Evolutionary conservation across 2,888 invertebrate genomes (phyloP), one percentile per base, ranked within the genome.

Genomic region (Lycia hirtaria): DNA sequence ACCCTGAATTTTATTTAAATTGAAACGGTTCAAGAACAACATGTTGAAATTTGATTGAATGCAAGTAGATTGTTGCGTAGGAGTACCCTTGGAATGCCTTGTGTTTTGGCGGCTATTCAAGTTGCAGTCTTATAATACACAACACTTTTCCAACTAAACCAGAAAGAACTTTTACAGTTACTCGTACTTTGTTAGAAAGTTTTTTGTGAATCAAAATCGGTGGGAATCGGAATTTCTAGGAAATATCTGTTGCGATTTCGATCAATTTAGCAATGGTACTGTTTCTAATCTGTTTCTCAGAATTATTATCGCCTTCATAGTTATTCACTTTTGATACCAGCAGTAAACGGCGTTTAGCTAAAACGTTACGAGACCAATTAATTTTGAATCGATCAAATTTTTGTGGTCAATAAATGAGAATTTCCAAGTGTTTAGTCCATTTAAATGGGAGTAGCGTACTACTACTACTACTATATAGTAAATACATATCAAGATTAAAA

Each of bases 401-500:
- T 24, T 9, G 1, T 17, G 30, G 10, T 12, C 12, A 30, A n/a
- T n/a, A n/a, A n/a, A n/a, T n/a, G n/a, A n/a, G n/a, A 30, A n/a
- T 30, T 30, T 12, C 4, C 0, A 4, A 30, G 1, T 3, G 10
- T 5, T 26, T 22, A 41, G 44, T 53, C 41, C 20, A 57, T 56
- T 61, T 60, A 40, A 14, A 26, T 15, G 58, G 52, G 57, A 52
- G 59, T 43, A 61, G 49, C 50, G 35, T 67, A 73, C 69, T 66
- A 72, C n/a, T 66, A 61, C 43, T 40, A 52, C 68, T 64, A 67
- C n/a, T n/a, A n/a, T n/a, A n/a, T n/a, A n/a, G n/a, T n/a, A n/a
- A n/a, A n/a, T n/a, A n/a, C n/a, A n/a, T n/a, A n/a, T n/a, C 74
- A 78, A 78, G 76, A 75, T 72, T 56, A 76, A 73, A 71, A 68